Evolutionary conservation across 2,888 invertebrate genomes (phyloP).

Genomic region (Choristoneura rosaceana): DNA sequence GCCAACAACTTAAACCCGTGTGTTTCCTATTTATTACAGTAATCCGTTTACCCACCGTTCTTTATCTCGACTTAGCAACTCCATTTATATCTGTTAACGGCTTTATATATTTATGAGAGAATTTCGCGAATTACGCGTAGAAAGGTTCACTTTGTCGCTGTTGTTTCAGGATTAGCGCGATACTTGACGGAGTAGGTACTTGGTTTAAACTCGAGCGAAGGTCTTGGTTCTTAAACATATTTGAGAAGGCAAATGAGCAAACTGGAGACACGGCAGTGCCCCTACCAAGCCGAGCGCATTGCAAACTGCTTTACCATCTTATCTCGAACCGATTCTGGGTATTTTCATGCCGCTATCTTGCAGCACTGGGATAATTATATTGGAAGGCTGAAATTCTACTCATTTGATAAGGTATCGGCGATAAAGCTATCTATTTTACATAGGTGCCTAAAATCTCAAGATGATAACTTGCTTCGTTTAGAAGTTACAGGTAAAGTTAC

Average conservation of each 20-base stretch:
- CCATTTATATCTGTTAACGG: conserved; percentile 35
- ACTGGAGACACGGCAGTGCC: no score
- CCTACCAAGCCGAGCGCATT: no score
- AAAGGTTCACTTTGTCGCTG: conserved; percentile 28
- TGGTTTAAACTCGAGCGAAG: conserved; percentile 1
- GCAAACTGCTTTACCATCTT: no score
- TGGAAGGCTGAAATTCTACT: no score
- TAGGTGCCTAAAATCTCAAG: no score
- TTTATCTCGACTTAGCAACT: conserved; percentile 29
- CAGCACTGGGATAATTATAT: no score
- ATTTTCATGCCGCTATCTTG: no score
- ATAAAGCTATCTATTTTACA: no score
- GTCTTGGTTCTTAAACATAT: background rate
- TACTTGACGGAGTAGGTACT: conserved; percentile 6
- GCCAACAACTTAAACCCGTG: background rate
- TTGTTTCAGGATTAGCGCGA: conserved; percentile 12
- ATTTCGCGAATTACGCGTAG: conserved; percentile 15
- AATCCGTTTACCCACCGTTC: conserved; percentile 36
- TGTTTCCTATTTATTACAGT: conserved; percentile 14
- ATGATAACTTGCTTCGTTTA: no score
- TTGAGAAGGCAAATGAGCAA: background rate
- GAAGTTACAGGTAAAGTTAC: no score
- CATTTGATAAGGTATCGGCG: no score
- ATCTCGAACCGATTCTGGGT: no score
- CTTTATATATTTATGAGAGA: conserved; percentile 32